These are phyloP conservation scores for Sphinx pinastri DNA, from an alignment of 2,888 invertebrate genomes.

Conservation along the genomic window DNA sequence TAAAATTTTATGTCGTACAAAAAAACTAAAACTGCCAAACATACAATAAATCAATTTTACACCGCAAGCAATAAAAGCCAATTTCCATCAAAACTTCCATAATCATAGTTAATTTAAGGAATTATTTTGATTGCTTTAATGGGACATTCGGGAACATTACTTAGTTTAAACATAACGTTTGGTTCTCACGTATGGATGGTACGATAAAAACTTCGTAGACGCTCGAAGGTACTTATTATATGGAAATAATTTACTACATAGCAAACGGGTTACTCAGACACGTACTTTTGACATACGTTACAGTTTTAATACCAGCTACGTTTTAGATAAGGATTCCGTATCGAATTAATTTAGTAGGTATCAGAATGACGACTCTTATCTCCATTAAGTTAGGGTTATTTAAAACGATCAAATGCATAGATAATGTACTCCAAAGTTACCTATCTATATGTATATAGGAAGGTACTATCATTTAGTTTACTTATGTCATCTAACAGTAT, in stretches of 20 bases:
- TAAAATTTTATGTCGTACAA: not conserved
- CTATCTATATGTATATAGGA: too few relatives aligned
- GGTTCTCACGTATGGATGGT: constrained; percentile 64
- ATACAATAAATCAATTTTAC: constrained; percentile 8
- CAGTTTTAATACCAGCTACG: constrained; percentile 10
- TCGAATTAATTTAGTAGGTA: not conserved
- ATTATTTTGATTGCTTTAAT: constrained; percentile 44
- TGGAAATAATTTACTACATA: constrained; percentile 60
- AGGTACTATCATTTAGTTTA: too few relatives aligned
- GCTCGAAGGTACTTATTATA: constrained; percentile 60
- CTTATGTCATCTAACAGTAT: too few relatives aligned
- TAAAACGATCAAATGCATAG: too few relatives aligned
- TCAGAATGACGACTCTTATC: too few relatives aligned
- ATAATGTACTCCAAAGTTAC: too few relatives aligned
- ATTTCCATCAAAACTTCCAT: constrained; percentile 17
- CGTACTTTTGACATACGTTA: constrained; percentile 25
- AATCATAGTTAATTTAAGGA: constrained; percentile 32
- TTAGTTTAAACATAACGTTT: constrained; percentile 57
- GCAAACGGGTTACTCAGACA: constrained; percentile 21
- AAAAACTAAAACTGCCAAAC: not conserved
- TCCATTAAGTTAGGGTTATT: too few relatives aligned
- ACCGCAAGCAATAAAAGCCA: constrained; percentile 5
- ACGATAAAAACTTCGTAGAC: constrained; percentile 77
- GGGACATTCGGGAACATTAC: constrained; percentile 34
- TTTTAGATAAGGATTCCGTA: constrained; percentile 23